Evolutionary conservation across 2,113 vertebrate genomes (phyloP).

Genomic region (Meleagris gallopavo): DNA sequence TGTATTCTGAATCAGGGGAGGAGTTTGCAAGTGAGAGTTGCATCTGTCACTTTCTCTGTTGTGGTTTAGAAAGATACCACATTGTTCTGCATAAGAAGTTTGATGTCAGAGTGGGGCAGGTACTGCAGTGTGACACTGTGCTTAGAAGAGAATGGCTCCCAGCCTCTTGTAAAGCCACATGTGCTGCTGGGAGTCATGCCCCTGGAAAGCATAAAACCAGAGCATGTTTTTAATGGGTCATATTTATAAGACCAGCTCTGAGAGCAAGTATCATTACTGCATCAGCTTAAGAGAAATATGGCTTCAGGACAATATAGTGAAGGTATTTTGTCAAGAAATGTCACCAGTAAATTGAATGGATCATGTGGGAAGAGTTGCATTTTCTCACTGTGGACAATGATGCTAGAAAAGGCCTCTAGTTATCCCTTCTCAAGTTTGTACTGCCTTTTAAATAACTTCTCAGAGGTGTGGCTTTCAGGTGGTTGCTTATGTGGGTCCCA

Average conservation of each 20-base stretch:
- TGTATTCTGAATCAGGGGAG: accelerated
- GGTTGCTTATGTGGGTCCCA: not conserved
- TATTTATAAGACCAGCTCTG: not conserved
- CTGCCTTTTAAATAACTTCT: not conserved
- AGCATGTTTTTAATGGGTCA: accelerated
- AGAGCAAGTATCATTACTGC: accelerated
- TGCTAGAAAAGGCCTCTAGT: not conserved
- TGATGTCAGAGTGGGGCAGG: not conserved
- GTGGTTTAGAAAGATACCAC: not conserved
- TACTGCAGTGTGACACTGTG: accelerated
- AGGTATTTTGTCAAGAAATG: not conserved
- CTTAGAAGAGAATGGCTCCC: accelerated
- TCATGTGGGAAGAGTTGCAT: accelerated
- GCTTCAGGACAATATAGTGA: not conserved
- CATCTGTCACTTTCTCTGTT: not conserved
- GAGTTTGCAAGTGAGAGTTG: not conserved
- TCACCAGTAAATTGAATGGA: not conserved
- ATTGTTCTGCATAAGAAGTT: not conserved
- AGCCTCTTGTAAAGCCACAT: accelerated
- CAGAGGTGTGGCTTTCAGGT: not conserved
- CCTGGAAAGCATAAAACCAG: not conserved
- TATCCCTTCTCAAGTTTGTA: not conserved
- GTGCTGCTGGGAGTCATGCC: not conserved
- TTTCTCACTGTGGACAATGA: accelerated
- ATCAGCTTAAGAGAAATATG: not conserved